Evolutionary conservation across 2,113 vertebrate genomes (phyloP).

Genomic region (Pomatorhinus ruficollis): DNA sequence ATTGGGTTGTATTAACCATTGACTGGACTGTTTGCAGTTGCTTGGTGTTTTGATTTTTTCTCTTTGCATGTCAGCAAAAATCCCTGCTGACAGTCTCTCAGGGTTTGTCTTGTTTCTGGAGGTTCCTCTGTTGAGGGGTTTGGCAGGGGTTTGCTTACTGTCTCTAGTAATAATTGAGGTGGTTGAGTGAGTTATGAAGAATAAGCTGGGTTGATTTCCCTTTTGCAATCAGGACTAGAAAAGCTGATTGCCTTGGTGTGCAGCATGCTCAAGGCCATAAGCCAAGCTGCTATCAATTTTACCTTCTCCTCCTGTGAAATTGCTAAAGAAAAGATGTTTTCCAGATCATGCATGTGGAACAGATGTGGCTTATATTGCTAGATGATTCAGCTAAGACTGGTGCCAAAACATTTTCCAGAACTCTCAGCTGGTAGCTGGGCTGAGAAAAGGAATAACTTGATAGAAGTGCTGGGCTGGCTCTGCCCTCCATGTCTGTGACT

Average conservation of each 20-base stretch:
- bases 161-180: not conserved
- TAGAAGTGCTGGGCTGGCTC: not conserved
- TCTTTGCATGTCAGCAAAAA: not conserved
- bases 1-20: not conserved
- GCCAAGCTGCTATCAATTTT: not conserved
- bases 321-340: conserved; percentile 34
- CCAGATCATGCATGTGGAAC: not conserved
- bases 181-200: not conserved
- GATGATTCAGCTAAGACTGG: conserved; percentile 30
- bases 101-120: not conserved
- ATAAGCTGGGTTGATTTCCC: not conserved
- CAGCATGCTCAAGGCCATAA: not conserved
- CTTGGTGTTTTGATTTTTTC: not conserved
- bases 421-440: not conserved
- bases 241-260: not conserved
- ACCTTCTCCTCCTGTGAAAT: conserved; percentile 31
- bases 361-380: conserved; percentile 24
- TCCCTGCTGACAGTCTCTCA: not conserved
- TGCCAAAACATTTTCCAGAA: conserved; percentile 10
- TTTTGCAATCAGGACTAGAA: not conserved
- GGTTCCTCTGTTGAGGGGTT: not conserved
- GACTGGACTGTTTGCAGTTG: not conserved
- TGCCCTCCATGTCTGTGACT: not conserved
- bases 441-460: not conserved
- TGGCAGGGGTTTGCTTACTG: not conserved